Conservation (phyloP, 1,140 invertebrate genomes). For the Lordiphosa collinella region DNA sequence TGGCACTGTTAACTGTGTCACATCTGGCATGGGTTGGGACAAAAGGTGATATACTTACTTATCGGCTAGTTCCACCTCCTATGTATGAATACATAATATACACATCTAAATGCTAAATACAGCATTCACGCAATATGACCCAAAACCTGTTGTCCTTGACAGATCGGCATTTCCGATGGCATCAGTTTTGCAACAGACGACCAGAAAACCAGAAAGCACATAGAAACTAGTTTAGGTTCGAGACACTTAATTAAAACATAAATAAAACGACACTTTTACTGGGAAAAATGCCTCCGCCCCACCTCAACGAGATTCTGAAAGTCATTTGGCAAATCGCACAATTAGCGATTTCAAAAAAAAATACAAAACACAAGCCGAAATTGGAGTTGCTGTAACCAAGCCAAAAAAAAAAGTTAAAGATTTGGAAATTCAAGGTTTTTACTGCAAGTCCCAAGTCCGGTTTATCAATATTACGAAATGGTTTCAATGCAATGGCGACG, state of each 20-base stretch:
- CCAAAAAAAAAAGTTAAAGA: constrained; percentile 42
- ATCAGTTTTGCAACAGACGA: constrained; percentile 9
- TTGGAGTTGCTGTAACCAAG: constrained; percentile 29
- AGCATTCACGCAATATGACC: constrained; percentile 33
- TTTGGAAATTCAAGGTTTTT: constrained; percentile 75
- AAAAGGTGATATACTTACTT: background rate
- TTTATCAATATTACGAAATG: constrained; percentile 49
- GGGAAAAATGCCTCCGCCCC: no score
- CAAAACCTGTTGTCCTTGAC: constrained; percentile 50
- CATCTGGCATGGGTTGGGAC: constrained; percentile 16
- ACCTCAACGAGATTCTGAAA: constrained; percentile 25
- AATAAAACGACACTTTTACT: constrained; percentile 32
- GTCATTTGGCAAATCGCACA: constrained; percentile 34
- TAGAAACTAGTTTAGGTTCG: constrained; percentile 43
- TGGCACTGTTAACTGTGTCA: constrained; percentile 41
- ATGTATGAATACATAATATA: constrained; percentile 49
- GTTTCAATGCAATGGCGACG: constrained; percentile 5
- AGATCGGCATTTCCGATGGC: constrained; percentile 17
- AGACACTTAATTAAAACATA: constrained; percentile 22
- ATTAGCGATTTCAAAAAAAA: no score
- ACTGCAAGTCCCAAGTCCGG: constrained; percentile 41
- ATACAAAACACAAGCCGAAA: background rate
- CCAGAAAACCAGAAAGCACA: constrained; percentile 25
- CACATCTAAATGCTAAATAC: constrained; percentile 51
- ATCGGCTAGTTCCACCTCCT: constrained; percentile 12